Evolutionary conservation across 2,797 vertebrate genomes (phyloP), one percentile per base, ranked within the genome.

Genomic region (Glyptemys insculpta): DNA sequence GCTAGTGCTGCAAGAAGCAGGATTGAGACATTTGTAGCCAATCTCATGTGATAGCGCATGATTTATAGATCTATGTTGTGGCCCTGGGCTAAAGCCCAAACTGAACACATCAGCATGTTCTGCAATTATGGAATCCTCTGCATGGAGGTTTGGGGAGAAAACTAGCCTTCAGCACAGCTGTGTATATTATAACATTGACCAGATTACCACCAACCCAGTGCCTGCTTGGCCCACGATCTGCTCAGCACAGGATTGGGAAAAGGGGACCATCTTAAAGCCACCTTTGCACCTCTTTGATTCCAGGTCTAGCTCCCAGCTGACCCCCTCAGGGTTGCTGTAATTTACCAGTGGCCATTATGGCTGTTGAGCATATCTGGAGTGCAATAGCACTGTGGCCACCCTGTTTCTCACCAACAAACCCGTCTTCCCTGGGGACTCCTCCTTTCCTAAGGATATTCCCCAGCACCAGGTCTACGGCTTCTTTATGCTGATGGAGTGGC

Each of bases 121-220:
- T 84, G 54, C 83, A 10, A 54, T 0, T 21, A 25, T 25, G 15
- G 27, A 47, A 93, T 68, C 57, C 65, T 18, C 74, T 27, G 3
- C 41, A 21, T 0, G 0, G 3, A 31, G 80, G 5, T 54, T 0
- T 29, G 34, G 90, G 3, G 68, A 5, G 34, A 83, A 79, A 87
- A 80, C 0, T 74, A 74, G 74, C 6, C 14, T 83, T 52, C 16
- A 37, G 19, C 25, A 2, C 37, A 34, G 3, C 34, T n/a, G n/a
- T 11, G 4, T 68, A 47, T 29, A 27, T 19, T 37, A 27, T 76
- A 44, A 76, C 44, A 41, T 27, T 29, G 41, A 47, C 41, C 27
- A 76, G 44, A 76, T 15, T 76, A 76, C 6, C 12, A 37, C 19
- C n/a, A 37, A 16, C n/a, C n/a, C n/a, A 21, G 19, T 18, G 9